phyloP scores from a whole-genome alignment of 2,888 invertebrate genomes.

The Drosophila anomelani region DNA sequence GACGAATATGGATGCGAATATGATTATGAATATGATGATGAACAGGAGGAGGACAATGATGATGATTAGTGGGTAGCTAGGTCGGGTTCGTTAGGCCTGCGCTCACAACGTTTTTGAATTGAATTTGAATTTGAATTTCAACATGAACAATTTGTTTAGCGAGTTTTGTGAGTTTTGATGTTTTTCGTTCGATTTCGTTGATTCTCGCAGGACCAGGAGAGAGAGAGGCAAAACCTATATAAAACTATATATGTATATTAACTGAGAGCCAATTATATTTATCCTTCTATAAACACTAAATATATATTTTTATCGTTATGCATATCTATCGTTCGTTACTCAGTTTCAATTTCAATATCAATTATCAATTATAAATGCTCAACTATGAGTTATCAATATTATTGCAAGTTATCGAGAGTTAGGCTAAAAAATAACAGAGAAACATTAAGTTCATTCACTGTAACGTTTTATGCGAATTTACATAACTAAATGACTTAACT shows the following conservation, averaged over 20 bases:
- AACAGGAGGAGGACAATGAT: slow-evolving; percentile 5
- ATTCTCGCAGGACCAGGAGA: slow-evolving; percentile 50
- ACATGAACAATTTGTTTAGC: slow-evolving; percentile 28
- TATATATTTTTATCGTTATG: slow-evolving; percentile 46
- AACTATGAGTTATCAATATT: slow-evolving; percentile 44
- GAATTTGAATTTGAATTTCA: slow-evolving; percentile 22
- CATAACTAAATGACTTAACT: slow-evolving; percentile 41
- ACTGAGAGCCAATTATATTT: slow-evolving; percentile 67
- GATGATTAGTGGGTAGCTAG: slow-evolving; percentile 48
- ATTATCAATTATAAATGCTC: slow-evolving; percentile 20
- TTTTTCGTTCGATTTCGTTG: slow-evolving; percentile 23
- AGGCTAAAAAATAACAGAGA: slow-evolving; percentile 60
- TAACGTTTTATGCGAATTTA: slow-evolving; percentile 66
- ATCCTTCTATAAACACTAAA: slow-evolving; percentile 40
- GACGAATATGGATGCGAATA: slow-evolving; percentile 19
- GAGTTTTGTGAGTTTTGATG: slow-evolving; percentile 38
- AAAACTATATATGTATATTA: slow-evolving; percentile 49
- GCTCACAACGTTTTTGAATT: slow-evolving; percentile 16
- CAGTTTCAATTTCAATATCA: slow-evolving; percentile 58
- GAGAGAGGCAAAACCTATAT: slow-evolving; percentile 51
- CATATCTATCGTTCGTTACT: slow-evolving; percentile 64
- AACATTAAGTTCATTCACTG: slow-evolving; percentile 64
- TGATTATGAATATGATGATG: slow-evolving; percentile 18
- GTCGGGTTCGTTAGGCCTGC: slow-evolving; percentile 29
- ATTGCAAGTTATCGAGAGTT: slow-evolving; percentile 71